Evolutionary conservation across 2,797 vertebrate genomes (phyloP), one percentile per base, ranked within the genome.

Genomic region (Gallirallus australis): DNA sequence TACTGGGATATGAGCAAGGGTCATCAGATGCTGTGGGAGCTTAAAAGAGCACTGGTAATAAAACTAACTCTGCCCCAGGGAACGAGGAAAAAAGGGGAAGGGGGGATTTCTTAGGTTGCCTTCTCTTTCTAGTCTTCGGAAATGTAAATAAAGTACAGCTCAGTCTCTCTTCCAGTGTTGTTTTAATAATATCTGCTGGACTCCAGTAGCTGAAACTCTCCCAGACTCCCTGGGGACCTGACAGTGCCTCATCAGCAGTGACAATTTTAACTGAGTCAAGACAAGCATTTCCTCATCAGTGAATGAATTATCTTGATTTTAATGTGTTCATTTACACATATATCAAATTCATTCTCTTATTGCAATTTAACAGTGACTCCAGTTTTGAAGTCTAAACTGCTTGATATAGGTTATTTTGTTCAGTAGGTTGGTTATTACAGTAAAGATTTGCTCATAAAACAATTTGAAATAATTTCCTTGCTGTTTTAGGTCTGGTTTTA

Each of bases 401-500:
- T 71, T 69, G 53, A 68, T 87, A 39, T 0, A 47, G 68, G 23
- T 52, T 82, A 63, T 92, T 72, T 94, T 13, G 9, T 94, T 53
- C 23, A 27, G 45, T 81, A 75, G 42, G 35, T 53, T n/a, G 61
- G 37, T 87, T 76, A 71, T 88, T 86, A n/a, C 57, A 82, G 52
- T 70, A 73, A 85, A 80, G 68, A 64, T 94, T 78, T 94, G 20
- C 65, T 81, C 54, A 23, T 82, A 80, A 94, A 94, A 52, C 28
- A 47, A 91, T 82, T 90, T 86, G 40, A 88, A 94, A 93, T 71
- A 1, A 82, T 88, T 90, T 94, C 54, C 40, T 86, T 72, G 20
- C 48, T 81, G n/a, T 17, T 94, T 37, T 52, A 50, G 27, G n/a
- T 91, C 76, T 93, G 50, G 4, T 54, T 83, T 82, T 93, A 24